phyloP scores from a whole-genome alignment of 2,113 vertebrate genomes.

The Eurystomus gularis region DNA sequence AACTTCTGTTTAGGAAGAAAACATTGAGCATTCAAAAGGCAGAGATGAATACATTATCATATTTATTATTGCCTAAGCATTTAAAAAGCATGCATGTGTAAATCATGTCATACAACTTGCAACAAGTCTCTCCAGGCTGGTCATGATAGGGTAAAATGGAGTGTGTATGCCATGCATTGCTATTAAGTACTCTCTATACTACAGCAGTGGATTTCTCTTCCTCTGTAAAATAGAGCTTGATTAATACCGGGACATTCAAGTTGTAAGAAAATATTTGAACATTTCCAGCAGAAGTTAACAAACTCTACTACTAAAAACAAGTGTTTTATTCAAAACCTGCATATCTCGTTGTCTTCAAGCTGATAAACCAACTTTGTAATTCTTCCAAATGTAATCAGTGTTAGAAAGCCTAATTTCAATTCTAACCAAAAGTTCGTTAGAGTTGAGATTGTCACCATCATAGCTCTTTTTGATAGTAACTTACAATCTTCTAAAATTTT shows the following conservation, averaged over 20 bases:
- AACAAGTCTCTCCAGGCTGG: not conserved
- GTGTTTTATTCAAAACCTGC: not conserved
- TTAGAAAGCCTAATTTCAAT: not conserved
- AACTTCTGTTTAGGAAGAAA: not conserved
- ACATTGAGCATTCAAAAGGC: not conserved
- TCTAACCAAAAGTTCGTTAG: not conserved
- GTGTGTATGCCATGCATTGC: no score
- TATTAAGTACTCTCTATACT: not conserved
- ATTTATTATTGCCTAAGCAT: not conserved
- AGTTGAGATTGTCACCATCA: not conserved
- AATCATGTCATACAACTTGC: not conserved
- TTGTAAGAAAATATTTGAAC: not conserved
- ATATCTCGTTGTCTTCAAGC: not conserved
- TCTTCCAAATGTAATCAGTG: not conserved
- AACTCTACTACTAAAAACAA: no score
- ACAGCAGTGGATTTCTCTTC: not conserved
- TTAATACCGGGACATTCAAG: not conserved
- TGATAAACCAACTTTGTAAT: not conserved
- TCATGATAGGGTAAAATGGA: not conserved
- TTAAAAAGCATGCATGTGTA: not conserved
- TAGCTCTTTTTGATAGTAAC: not conserved
- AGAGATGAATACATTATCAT: not conserved
- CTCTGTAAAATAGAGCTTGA: not conserved
- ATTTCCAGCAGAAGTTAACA: not conserved
- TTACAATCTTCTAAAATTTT: not conserved